phyloP scores from a whole-genome alignment of 2,113 vertebrate genomes.

The Protomyctophum bolini region DNA sequence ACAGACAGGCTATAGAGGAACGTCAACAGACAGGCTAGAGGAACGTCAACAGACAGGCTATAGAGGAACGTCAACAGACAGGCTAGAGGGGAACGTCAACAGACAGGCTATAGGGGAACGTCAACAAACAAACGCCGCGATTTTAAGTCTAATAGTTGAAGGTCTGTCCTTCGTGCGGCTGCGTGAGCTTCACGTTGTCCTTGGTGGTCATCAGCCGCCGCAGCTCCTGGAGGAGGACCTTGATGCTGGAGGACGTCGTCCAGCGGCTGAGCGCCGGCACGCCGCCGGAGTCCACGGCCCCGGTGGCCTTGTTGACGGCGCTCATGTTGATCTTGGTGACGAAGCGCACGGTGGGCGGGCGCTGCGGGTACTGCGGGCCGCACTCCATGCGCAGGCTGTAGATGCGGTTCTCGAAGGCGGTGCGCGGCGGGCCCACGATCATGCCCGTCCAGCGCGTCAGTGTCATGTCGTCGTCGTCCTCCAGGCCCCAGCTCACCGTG shows the following conservation, averaged over 20 bases:
- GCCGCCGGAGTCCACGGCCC: conserved; percentile 87
- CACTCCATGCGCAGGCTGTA: conserved; percentile 92
- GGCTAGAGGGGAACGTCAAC: too few relatives aligned
- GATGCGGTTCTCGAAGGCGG: conserved; percentile 86
- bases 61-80: too few relatives aligned
- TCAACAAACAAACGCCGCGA: too few relatives aligned
- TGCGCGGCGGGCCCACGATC: too few relatives aligned
- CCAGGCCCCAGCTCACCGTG: too few relatives aligned
- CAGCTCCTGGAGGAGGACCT: conserved; percentile 85
- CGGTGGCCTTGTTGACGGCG: conserved; percentile 86
- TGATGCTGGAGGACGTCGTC: conserved; percentile 89
- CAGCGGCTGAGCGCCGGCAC: conserved; percentile 87
- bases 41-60: too few relatives aligned
- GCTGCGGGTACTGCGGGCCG: conserved; percentile 89
- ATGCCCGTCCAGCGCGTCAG: too few relatives aligned
- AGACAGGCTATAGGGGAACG: too few relatives aligned
- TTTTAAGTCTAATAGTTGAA: conserved; percentile 78
- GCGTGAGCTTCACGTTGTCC: conserved; percentile 88
- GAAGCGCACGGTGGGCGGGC: conserved; percentile 88
- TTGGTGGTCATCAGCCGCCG: conserved; percentile 88
- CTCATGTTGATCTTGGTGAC: conserved; percentile 91
- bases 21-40: too few relatives aligned
- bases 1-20: too few relatives aligned
- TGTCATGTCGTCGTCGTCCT: too few relatives aligned
- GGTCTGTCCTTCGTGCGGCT: conserved; percentile 88